phyloP scores from a whole-genome alignment of 2,797 vertebrate genomes.

The Iguana delicatissima region DNA sequence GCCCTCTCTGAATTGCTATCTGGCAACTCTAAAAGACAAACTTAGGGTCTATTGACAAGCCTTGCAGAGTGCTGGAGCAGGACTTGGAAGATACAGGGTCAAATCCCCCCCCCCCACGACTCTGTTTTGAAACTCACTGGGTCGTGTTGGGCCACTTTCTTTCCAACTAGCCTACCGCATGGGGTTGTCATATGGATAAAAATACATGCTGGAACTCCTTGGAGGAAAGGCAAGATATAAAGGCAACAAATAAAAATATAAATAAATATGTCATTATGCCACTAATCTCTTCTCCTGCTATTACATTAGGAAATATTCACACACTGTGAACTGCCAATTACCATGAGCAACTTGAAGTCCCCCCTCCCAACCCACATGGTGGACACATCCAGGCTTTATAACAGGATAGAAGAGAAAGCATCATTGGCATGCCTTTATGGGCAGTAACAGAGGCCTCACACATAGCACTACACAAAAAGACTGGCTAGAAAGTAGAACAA shows the following conservation, averaged over 20 bases:
- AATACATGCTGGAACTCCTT: too few species aligned
- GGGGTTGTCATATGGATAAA: too few species aligned
- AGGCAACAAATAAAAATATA: too few species aligned
- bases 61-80: background rate
- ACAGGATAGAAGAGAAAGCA: background rate
- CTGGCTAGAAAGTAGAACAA: background rate
- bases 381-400: background rate
- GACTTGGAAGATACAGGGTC: background rate
- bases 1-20: too few species aligned
- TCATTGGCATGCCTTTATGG: background rate
- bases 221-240: too few species aligned
- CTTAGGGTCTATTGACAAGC: background rate
- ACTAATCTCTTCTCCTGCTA: background rate
- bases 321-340: background rate
- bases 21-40: background rate
- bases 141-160: too few species aligned
- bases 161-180: too few species aligned
- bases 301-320: background rate
- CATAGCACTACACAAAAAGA: slow-evolving; percentile 1
- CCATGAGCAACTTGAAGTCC: background rate
- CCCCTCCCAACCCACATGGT: background rate
- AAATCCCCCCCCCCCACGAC: background rate
- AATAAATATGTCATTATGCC: background rate
- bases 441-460: background rate
- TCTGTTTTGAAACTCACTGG: too few species aligned